Conservation (phyloP, 2,797 vertebrate species). For the Serranus cabrilla region DNA sequence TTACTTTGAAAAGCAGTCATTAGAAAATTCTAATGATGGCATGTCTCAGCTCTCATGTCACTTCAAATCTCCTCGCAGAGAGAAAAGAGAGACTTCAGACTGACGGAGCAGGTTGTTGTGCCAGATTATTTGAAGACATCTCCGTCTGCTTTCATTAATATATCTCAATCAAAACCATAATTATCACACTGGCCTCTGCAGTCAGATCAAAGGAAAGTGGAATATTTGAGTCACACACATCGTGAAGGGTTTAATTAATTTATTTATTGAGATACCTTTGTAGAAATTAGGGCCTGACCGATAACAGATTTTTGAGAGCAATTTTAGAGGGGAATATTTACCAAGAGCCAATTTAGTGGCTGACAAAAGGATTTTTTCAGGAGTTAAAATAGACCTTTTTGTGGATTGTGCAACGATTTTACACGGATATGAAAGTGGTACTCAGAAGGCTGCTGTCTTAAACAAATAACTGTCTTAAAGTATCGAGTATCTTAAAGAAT, state of each 20-base stretch:
- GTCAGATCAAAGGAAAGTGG: slow-evolving; percentile 40
- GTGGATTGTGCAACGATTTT: too few species aligned
- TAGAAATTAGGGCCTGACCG: too few species aligned
- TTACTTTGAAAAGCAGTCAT: slow-evolving; percentile 30
- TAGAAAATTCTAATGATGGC: slow-evolving; percentile 29
- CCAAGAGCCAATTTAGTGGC: too few species aligned
- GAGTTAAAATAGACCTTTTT: too few species aligned
- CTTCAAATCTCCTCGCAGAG: slow-evolving; percentile 1
- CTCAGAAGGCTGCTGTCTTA: too few species aligned
- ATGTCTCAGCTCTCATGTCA: slow-evolving; percentile 24
- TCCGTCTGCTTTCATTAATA: slow-evolving; percentile 53
- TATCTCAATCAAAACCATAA: slow-evolving; percentile 56
- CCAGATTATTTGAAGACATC: slow-evolving; percentile 33
- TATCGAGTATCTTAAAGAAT: too few species aligned
- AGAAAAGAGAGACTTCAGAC: neutral
- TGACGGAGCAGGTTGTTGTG: neutral
- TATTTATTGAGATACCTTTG: neutral
- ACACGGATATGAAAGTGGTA: too few species aligned
- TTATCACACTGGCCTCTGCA: slow-evolving; percentile 42
- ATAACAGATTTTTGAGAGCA: too few species aligned
- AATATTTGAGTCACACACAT: slow-evolving; percentile 36
- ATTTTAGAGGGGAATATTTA: too few species aligned
- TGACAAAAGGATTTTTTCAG: too few species aligned
- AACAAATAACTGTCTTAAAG: too few species aligned
- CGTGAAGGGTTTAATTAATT: neutral